Conservation (phyloP, 2,797 vertebrate species). For the Megalops cyprinoides region DNA sequence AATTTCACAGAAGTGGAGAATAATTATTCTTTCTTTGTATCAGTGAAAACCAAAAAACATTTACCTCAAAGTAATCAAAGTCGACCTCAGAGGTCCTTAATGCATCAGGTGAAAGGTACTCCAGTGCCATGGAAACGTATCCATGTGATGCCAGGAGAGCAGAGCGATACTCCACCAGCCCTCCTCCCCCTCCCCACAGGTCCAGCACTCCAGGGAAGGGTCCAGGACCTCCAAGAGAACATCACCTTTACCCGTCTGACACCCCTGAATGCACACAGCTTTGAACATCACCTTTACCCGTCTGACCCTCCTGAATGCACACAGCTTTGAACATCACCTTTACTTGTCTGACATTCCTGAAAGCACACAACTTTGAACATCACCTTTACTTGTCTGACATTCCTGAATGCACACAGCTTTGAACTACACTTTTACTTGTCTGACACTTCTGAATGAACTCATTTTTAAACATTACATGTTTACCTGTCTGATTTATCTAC, state of each 20-base stretch:
- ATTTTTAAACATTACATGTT: not conserved
- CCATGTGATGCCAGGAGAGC: constrained; percentile 58
- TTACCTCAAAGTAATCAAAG: constrained; percentile 49
- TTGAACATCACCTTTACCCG: too few species aligned
- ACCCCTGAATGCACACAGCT: too few species aligned
- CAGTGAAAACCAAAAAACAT: not conserved
- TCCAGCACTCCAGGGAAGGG: constrained; percentile 52
- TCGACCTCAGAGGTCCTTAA: not conserved
- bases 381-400: too few species aligned
- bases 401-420: too few species aligned
- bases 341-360: too few species aligned
- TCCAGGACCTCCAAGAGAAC: constrained; percentile 41
- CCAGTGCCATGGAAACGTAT: constrained; percentile 45
- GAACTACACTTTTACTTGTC: not conserved
- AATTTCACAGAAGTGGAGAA: not conserved
- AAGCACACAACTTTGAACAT: too few species aligned
- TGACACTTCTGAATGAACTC: not conserved
- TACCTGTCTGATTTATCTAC: not conserved
- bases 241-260: not conserved
- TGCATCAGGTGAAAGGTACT: constrained; percentile 40
- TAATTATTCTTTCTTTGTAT: not conserved
- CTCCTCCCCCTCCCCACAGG: constrained; percentile 58
- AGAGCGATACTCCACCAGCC: constrained; percentile 57
- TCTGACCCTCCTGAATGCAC: too few species aligned
- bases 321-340: too few species aligned